phyloP scores from a whole-genome alignment of 2,888 invertebrate species.

The Hemithea aestivaria region DNA sequence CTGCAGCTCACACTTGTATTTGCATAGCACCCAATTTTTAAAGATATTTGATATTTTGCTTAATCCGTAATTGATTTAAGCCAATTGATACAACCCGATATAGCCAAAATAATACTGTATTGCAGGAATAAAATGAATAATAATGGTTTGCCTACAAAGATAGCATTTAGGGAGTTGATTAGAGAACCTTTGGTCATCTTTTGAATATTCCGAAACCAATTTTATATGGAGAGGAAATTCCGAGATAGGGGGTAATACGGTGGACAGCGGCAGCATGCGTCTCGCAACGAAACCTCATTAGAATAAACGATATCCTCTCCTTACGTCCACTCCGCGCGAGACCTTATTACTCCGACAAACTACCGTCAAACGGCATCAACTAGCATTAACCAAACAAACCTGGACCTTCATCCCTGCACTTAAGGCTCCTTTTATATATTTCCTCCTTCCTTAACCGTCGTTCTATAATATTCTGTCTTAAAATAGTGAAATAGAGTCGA shows the following conservation, averaged over 20 bases:
- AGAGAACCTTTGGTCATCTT: slow-evolving; percentile 1
- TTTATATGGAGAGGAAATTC: slow-evolving; percentile 26
- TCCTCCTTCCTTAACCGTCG: slow-evolving; percentile 26
- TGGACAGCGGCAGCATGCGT: slow-evolving; percentile 48
- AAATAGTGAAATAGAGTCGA: slow-evolving; percentile 40
- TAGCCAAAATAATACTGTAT: slow-evolving; percentile 6
- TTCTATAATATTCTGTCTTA: slow-evolving; percentile 45
- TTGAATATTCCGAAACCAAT: slow-evolving; percentile 19
- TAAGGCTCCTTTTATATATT: slow-evolving; percentile 39
- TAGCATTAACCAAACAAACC: slow-evolving; percentile 28
- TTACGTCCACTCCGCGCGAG: slow-evolving; percentile 74
- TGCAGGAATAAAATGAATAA: slow-evolving; percentile 5
- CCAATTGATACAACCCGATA: slow-evolving; percentile 7
- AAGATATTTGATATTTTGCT: slow-evolving; percentile 3
- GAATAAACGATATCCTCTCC: slow-evolving; percentile 79
- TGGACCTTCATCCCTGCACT: slow-evolving; percentile 33
- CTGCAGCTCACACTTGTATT: slow-evolving; percentile 1
- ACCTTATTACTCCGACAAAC: slow-evolving; percentile 78
- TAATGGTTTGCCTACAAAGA: slow-evolving; percentile 7
- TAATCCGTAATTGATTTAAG: slow-evolving; percentile 2
- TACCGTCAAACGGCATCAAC: slow-evolving; percentile 70
- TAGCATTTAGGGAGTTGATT: slow-evolving; percentile 6
- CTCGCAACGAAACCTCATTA: slow-evolving; percentile 68
- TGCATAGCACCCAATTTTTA: too few relatives aligned
- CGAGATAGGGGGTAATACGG: slow-evolving; percentile 38